Conservation (phyloP, 2,797 vertebrate species). For the Chelon auratus region DNA sequence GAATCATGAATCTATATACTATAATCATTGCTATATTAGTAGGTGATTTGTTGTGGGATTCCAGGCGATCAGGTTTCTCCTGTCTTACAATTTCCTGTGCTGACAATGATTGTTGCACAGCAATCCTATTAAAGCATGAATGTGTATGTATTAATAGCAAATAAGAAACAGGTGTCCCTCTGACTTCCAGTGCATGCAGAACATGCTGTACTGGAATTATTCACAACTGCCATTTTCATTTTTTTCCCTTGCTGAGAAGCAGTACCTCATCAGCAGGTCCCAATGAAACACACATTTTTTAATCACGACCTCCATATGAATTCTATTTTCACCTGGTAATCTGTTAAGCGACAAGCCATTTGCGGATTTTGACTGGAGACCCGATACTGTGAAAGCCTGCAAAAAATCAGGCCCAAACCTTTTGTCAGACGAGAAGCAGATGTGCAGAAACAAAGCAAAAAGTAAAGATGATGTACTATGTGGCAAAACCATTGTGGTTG, state of each 20-base stretch:
- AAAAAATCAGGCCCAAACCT: slow-evolving; percentile 57
- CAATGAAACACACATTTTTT: slow-evolving; percentile 41
- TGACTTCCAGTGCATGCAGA: slow-evolving; percentile 27
- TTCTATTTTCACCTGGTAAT: slow-evolving; percentile 70
- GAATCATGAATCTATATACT: not conserved
- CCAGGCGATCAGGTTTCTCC: not conserved
- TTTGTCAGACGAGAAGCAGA: slow-evolving; percentile 70
- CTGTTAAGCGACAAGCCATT: slow-evolving; percentile 56
- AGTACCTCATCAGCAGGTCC: slow-evolving; percentile 57
- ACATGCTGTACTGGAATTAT: slow-evolving; percentile 3
- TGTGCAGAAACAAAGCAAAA: slow-evolving; percentile 62
- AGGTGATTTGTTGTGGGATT: not conserved
- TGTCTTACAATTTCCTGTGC: not conserved
- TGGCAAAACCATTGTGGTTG: slow-evolving; percentile 53
- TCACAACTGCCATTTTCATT: not conserved
- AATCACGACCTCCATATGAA: slow-evolving; percentile 50
- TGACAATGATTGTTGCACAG: not conserved
- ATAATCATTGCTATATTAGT: slow-evolving; percentile 1
- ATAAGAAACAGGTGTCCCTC: slow-evolving; percentile 34
- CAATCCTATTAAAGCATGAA: slow-evolving; percentile 6
- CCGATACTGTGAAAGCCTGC: slow-evolving; percentile 54
- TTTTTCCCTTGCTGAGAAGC: slow-evolving; percentile 12
- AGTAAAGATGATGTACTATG: slow-evolving; percentile 67
- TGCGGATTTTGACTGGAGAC: slow-evolving; percentile 53
- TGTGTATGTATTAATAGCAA: slow-evolving; percentile 17